Evolutionary conservation across 1,140 invertebrate species (phyloP).

Genomic region (Manduca sexta): DNA sequence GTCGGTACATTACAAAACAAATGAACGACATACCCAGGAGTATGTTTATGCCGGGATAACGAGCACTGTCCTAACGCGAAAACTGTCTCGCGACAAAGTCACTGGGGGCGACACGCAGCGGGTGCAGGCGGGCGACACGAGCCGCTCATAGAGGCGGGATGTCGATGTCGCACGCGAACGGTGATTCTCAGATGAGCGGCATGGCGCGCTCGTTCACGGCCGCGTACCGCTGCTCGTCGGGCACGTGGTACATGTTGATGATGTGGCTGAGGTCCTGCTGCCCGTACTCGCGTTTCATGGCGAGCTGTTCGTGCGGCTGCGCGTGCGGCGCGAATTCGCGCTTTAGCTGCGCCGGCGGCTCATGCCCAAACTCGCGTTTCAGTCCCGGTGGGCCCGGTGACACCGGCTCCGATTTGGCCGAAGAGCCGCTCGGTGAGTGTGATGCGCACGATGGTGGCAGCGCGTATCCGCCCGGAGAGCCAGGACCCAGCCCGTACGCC

Average conservation of each 20-base stretch:
- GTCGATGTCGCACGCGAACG: conserved; percentile 74
- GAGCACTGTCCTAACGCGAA: conserved; percentile 55
- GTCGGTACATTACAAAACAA: conserved; percentile 58
- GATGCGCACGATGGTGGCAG: conserved; percentile 79
- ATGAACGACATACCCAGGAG: conserved; percentile 66
- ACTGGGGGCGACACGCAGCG: conserved; percentile 33
- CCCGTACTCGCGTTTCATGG: conserved; percentile 82
- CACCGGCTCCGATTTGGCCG: conserved; percentile 89
- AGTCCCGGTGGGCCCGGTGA: conserved; percentile 78
- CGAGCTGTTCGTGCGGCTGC: conserved; percentile 77
- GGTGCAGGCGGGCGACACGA: conserved; percentile 46
- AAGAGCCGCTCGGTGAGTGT: conserved; percentile 86
- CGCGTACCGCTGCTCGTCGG: conserved; percentile 71
- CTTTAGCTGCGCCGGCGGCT: conserved; percentile 79
- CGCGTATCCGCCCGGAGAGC: conserved; percentile 77
- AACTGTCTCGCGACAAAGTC: conserved; percentile 46
- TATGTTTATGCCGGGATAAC: conserved; percentile 56
- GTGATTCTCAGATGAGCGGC: conserved; percentile 73
- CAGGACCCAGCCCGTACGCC: conserved; percentile 77
- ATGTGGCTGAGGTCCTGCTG: conserved; percentile 75
- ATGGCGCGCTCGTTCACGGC: conserved; percentile 66
- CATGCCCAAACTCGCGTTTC: conserved; percentile 81
- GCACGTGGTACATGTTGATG: conserved; percentile 78
- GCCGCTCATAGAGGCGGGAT: conserved; percentile 72
- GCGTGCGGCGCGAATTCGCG: conserved; percentile 85